Percentiles rank a stretch among this genome's conserved stretches.
phyloP scores from a whole-genome alignment of 2,113 vertebrate species.

The Gymnobelideus leadbeateri region DNA sequence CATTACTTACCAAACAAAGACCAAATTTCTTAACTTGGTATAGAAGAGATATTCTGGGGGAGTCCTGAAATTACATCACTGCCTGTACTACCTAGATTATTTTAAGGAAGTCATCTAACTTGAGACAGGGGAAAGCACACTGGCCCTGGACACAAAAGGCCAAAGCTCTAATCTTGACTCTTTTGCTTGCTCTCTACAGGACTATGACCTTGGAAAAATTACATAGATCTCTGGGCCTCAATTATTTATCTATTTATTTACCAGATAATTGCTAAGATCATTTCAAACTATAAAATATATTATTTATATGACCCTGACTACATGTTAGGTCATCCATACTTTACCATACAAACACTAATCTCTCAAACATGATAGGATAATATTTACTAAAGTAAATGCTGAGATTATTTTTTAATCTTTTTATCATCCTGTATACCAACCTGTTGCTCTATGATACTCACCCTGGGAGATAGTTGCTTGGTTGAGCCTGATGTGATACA shows the following conservation, averaged over 20 bases:
- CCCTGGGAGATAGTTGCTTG: slow-evolving; percentile 95
- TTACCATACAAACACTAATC: not conserved
- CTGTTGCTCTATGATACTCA: slow-evolving; percentile 76
- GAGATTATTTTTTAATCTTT: not conserved
- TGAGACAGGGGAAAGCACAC: not conserved
- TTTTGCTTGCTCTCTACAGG: not conserved
- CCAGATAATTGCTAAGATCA: not conserved
- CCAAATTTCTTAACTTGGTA: not conserved
- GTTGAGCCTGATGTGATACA: slow-evolving; percentile 96
- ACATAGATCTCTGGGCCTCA: not conserved
- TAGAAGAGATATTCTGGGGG: not conserved
- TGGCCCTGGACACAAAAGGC: not conserved
- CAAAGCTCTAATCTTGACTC: not conserved
- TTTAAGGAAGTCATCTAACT: not conserved
- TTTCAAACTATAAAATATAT: not conserved
- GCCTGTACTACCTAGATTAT: not conserved
- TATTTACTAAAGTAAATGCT: not conserved
- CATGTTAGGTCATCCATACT: not conserved
- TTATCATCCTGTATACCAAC: accelerated
- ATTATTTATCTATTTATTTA: not conserved
- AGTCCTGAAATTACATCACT: not conserved
- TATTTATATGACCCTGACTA: not conserved
- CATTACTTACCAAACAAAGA: not conserved
- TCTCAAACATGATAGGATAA: not conserved
- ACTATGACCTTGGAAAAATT: not conserved